Base-by-base conservation (phyloP, 2,888 invertebrate species). In the Parnassius apollo region DNA sequence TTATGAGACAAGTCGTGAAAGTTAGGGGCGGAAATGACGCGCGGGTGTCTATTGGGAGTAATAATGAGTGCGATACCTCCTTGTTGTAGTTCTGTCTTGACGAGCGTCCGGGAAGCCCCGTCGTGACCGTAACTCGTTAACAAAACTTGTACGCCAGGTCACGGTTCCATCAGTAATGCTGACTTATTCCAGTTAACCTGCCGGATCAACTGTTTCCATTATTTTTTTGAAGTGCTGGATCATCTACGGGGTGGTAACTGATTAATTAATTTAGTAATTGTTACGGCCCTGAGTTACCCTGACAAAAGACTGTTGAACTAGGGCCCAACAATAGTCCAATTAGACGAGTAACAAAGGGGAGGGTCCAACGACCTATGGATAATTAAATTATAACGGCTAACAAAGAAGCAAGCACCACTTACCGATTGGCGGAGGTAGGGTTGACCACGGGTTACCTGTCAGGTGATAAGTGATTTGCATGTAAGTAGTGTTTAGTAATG, bases 1-100 rank as follows among this genome's bases (percentile, higher is more conserved):
- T 88, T 88, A 83, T 78, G 82, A 82, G 81, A 77, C 82, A 84
- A 87, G 86, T 82, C 79, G 80, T 77, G 81, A 80, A 88, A 86
- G 86, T 87, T 85, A 85, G 78, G 81, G 72, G 82, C 85, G 90
- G 89, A 89, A 89, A 88, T 86, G 87, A 79, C 78, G 76, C 74
- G 73, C 71, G 77, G 74, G 75, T 70, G 70, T 72, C 70, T 69
- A 75, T 71, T 71, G 35, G 35, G 7, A 35, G 35, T 35, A 7
- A 35, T 35, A 35, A 35, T 35, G 35, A 35, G 67, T 67, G 57
- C 61, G 64, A 55, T 74, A 82, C 83, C 85, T 82, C 68, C 65
- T 52, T 67, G 61, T 12, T 67, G 65, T 25, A 68, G 67, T 61
- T 75, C 81, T 62, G 71, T 72, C 75, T 81, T 81, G 72, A 88